Percentiles rank a stretch among this genome's conserved stretches.
phyloP scores from a whole-genome alignment of 2,888 invertebrate genomes.

The Xylocampa areola region DNA sequence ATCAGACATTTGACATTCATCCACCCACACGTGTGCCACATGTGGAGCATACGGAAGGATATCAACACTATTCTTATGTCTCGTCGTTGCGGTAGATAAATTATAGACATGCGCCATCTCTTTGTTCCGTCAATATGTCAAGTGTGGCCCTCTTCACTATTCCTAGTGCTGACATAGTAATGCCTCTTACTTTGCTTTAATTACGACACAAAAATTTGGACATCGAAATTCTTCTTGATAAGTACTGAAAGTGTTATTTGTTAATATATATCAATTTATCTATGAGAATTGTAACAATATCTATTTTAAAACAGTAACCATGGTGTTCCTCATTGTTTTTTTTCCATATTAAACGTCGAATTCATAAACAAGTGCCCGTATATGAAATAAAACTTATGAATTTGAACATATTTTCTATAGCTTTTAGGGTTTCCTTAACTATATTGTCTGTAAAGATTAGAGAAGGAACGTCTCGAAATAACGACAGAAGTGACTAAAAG shows the following conservation, averaged over 20 bases:
- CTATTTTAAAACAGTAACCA: background rate
- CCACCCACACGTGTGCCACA: constrained; percentile 43
- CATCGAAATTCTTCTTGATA: constrained; percentile 42
- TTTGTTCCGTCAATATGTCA: constrained; percentile 89
- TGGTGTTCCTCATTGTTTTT: background rate
- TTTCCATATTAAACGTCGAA: no score
- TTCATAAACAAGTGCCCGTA: no score
- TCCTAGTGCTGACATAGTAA: constrained; percentile 77
- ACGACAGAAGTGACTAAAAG: no score
- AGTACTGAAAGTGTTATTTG: constrained; percentile 36
- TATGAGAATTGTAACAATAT: no score
- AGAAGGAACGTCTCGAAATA: no score
- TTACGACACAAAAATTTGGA: constrained; percentile 48
- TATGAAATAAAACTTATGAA: no score
- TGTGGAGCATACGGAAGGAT: constrained; percentile 58
- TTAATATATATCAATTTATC: constrained; percentile 19
- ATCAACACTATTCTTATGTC: constrained; percentile 73
- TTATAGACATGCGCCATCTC: constrained; percentile 77
- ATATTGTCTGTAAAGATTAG: no score
- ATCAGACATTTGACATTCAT: constrained; percentile 35
- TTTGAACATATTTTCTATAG: no score
- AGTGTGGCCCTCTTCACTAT: constrained; percentile 71
- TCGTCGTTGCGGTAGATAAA: constrained; percentile 77
- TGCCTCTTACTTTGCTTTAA: constrained; percentile 66
- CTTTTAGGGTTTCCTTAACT: no score